Conservation (phyloP, 2,888 invertebrate genomes). For the Branchinecta sandiegonensis region DNA sequence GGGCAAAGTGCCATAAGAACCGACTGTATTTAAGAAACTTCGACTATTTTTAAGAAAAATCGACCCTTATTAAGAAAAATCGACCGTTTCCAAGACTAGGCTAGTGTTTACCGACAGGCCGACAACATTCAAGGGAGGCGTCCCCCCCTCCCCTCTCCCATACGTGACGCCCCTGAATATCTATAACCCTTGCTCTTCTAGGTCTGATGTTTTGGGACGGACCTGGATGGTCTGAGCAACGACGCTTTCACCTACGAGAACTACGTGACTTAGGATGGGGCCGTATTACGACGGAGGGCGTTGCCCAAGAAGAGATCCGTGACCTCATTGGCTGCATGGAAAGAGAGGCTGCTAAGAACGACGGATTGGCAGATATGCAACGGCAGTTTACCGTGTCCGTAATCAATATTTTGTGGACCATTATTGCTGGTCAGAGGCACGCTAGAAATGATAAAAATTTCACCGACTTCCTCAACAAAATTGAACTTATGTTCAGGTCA, state of each 20-base stretch:
- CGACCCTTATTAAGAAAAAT: no score
- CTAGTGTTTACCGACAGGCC: no score
- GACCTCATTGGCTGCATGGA: slow-evolving; percentile 16
- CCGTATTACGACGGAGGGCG: slow-evolving; percentile 15
- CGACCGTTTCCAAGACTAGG: no score
- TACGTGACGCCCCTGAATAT: slow-evolving; percentile 27
- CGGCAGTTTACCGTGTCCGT: slow-evolving; percentile 25
- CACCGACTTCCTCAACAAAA: slow-evolving; percentile 2
- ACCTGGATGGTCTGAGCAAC: slow-evolving; percentile 28
- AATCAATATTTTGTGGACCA: slow-evolving; percentile 23
- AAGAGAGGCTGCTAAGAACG: slow-evolving; percentile 16
- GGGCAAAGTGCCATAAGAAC: no score
- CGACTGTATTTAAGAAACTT: no score
- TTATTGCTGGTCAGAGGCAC: slow-evolving; percentile 22
- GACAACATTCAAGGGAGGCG: no score
- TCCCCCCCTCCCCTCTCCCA: no score
- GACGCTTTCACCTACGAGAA: slow-evolving; percentile 28
- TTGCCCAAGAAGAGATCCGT: slow-evolving; percentile 18
- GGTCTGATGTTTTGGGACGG: slow-evolving; percentile 29
- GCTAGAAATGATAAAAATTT: slow-evolving; percentile 24
- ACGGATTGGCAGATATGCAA: slow-evolving; percentile 22
- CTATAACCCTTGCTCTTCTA: slow-evolving; percentile 26
- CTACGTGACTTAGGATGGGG: slow-evolving; percentile 28
- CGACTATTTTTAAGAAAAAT: no score
- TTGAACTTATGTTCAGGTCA: slow-evolving; percentile 15